Evolutionary conservation across 1,140 invertebrate species (phyloP), one percentile per base, ranked within the genome.

Genomic region (Piezodorus guildinii): DNA sequence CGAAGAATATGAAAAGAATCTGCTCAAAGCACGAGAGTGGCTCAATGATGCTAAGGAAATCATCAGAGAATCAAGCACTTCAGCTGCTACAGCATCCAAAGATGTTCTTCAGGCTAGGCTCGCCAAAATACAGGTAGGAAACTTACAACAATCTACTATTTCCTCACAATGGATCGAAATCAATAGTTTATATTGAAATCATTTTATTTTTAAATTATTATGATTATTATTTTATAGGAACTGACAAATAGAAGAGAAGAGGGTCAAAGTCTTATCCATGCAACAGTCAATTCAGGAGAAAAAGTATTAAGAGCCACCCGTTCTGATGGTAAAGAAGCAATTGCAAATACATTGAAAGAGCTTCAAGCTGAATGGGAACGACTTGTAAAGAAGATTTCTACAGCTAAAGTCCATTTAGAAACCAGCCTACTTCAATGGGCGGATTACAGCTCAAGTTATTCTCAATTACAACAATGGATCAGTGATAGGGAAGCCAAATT

Each of bases 381-480:
- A 60, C 75, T 96, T 16, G 87, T 93, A 0, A 91, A 90, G 73
- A 94, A 94, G 73, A 88, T 96, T 76, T 91, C 90, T 5, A 94
- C 89, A 15, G 86, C 88, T 0, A 95, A 95, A 77, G 91, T 96
- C 19, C 86, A 92, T 69, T 73, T 96, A 19, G 94, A 98, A 74
- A 94, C 92, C 0, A 88, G 86, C 71, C 77, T 97, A 10, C 74
- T 96, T 1, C 91, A 94, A 81, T 95, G 91, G 91, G 90, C 91
- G n/a, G 93, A 95, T 73, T 95, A 94, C 72, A 93, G 88, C 72
- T 91, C 90, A 21, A 91, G 89, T 17, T 93, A 93, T 69, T 85
- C 87, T 15, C 91, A 95, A 71, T 75, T 96, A 6, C 86, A 94
- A 72, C 88, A 94, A 79, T 96, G 94, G 92, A 90, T 98, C n/a